A percentile compares a stretch with the other conserved stretches of the same genome.
Evolutionary conservation across 2,888 invertebrate genomes (phyloP).

Genomic region (Podotricha telesiphe): DNA sequence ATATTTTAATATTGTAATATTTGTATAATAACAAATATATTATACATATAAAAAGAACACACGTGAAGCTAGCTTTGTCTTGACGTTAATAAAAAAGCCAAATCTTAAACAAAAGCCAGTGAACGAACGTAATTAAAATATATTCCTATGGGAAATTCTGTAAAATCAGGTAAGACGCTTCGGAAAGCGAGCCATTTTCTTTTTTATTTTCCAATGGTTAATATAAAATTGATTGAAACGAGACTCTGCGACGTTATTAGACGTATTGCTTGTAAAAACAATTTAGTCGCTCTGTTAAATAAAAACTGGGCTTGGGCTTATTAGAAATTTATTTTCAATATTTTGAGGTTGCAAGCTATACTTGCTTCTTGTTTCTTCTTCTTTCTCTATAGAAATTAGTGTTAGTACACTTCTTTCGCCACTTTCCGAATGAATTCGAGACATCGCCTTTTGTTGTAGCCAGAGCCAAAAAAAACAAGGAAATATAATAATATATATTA

Average conservation of each 20-base stretch:
- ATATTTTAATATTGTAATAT: no score
- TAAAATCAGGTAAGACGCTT: slow-evolving; percentile 36
- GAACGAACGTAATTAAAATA: slow-evolving; percentile 40
- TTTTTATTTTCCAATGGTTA: slow-evolving; percentile 34
- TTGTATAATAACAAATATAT: not conserved
- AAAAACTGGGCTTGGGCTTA: no score
- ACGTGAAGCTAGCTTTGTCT: not conserved
- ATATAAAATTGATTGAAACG: slow-evolving; percentile 38
- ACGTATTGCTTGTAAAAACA: slow-evolving; percentile 10
- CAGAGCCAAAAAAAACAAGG: no score
- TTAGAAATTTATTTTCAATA: no score
- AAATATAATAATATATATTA: no score
- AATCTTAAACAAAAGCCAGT: slow-evolving; percentile 34
- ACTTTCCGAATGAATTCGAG: no score
- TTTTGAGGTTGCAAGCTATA: no score
- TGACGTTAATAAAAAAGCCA: slow-evolving; percentile 28
- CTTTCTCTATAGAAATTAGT: no score
- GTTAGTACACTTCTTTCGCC: no score
- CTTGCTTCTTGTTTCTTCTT: no score
- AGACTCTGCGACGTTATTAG: slow-evolving; percentile 23
- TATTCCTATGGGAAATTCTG: slow-evolving; percentile 37
- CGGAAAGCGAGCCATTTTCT: slow-evolving; percentile 24
- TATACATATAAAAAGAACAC: not conserved
- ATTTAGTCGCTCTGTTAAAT: not conserved
- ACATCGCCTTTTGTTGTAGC: no score